Conservation (phyloP, 2,113 vertebrate genomes). For the western clawed frog (Xenopus tropicalis) region UCB_Xtro_10.0 CM004450.2:35142001-35142500, state of each 20-base stretch:
- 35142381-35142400: constrained; percentile 57
- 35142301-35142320: constrained; percentile 52
- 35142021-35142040: too few relatives aligned
- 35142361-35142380: constrained; percentile 58
- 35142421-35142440: constrained; percentile 44
- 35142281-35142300: constrained; percentile 53
- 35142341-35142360: constrained; percentile 69
- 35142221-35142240: constrained; percentile 56
- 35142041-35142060: too few relatives aligned
- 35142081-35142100: not conserved
- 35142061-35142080: not conserved
- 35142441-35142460: not conserved
- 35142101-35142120: not conserved
- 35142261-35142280: constrained; percentile 51
- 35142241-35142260: constrained; percentile 44
- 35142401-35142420: constrained; percentile 55
- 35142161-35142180: constrained; percentile 50
- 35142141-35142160: constrained; percentile 8
- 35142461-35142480: too few relatives aligned
- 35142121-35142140: not conserved
- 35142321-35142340: constrained; percentile 53
- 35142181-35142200: constrained; percentile 48
- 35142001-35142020: too few relatives aligned
- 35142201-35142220: constrained; percentile 49
- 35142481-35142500: too few relatives aligned